phyloP scores from a whole-genome alignment of 2,113 vertebrate species.

The Verasper variegatus region DNA sequence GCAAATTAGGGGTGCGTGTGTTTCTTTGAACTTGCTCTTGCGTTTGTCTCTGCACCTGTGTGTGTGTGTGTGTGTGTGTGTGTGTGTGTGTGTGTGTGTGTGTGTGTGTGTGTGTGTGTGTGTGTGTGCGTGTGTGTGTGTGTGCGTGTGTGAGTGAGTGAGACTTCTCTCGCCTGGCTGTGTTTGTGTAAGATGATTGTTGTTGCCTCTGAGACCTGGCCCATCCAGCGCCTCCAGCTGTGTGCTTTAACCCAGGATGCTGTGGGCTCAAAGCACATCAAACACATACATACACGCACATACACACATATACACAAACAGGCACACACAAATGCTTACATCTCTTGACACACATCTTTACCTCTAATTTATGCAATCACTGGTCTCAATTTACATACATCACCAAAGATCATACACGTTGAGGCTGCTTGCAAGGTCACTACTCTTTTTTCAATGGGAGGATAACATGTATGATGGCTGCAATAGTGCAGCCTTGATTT shows the following conservation, averaged over 20 bases:
- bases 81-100: conserved; percentile 10
- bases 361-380: conserved; percentile 71
- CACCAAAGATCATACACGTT: conserved; percentile 66
- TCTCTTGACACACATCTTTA: conserved; percentile 48
- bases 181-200: conserved; percentile 56
- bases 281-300: conserved; percentile 2
- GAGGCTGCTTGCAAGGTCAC: conserved; percentile 68
- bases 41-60: conserved; percentile 38
- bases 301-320: not conserved
- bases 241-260: conserved; percentile 52
- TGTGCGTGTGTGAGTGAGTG: conserved; percentile 16
- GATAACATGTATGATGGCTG: conserved; percentile 33
- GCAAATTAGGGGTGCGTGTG: not conserved
- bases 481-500: conserved; percentile 13
- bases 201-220: conserved; percentile 58
- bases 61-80: conserved; percentile 18
- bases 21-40: conserved; percentile 12
- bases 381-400: conserved; percentile 69
- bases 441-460: conserved; percentile 16
- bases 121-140: not conserved
- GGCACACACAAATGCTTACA: not conserved
- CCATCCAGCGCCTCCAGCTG: conserved; percentile 52
- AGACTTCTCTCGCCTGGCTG: conserved; percentile 22
- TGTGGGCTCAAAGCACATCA: conserved; percentile 33
- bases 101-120: conserved; percentile 21